Percentiles rank a stretch among this genome's conserved stretches.
These are phyloP conservation scores for Pomacea canaliculata DNA, from an alignment of 2,888 invertebrate genomes.

Conservation along the genomic window DNA sequence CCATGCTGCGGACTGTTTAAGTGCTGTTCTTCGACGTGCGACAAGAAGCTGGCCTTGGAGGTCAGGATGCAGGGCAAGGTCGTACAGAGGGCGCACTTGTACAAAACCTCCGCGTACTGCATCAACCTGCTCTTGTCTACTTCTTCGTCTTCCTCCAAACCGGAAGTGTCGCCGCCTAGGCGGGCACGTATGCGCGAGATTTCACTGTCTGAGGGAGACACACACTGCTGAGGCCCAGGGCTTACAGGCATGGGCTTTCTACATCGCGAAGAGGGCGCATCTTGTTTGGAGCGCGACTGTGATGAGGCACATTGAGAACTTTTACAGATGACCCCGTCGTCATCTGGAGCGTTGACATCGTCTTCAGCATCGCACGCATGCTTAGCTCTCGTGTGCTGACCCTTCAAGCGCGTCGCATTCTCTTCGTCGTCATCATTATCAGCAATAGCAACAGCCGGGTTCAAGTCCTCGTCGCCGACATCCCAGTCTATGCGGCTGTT, in stretches of 20 bases:
- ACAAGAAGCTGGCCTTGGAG: conserved; percentile 49
- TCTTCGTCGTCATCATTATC: not conserved
- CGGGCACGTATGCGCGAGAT: not conserved
- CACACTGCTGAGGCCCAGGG: too few relatives aligned
- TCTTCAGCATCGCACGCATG: too few relatives aligned
- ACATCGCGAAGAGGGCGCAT: too few relatives aligned
- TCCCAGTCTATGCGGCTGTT: not conserved
- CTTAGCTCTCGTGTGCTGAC: too few relatives aligned
- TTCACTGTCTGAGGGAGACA: too few relatives aligned
- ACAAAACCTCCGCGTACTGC: conserved; percentile 57
- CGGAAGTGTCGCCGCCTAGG: not conserved
- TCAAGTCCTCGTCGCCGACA: not conserved
- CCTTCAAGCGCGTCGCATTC: not conserved
- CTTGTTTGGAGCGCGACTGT: too few relatives aligned
- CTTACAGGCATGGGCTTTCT: too few relatives aligned
- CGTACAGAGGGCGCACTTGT: conserved; percentile 59
- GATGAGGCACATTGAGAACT: too few relatives aligned
- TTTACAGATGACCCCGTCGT: too few relatives aligned
- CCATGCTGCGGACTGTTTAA: conserved; percentile 34
- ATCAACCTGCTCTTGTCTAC: conserved; percentile 36
- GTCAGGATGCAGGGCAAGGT: conserved; percentile 55
- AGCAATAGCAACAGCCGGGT: not conserved
- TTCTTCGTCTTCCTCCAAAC: conserved; percentile 2
- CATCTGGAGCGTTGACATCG: too few relatives aligned
- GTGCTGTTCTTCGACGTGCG: conserved; percentile 51